Base-by-base conservation (phyloP, 2,797 vertebrate genomes). In the Sandelia bainsii region DNA sequence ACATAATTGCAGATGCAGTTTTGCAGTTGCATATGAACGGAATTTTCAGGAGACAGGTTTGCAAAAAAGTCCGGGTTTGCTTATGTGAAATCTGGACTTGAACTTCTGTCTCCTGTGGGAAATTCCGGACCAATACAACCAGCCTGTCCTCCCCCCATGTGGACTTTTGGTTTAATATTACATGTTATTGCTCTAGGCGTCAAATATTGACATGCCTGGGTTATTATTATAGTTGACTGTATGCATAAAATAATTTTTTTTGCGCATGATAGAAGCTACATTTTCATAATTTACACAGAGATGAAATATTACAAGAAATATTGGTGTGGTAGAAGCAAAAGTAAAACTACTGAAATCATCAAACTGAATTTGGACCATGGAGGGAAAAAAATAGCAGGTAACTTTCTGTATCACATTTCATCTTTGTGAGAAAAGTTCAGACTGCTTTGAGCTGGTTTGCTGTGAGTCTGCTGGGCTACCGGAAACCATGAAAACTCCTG, bases 361-460 rank as follows among this genome's bases (percentile, higher is more conserved):
- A 34, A 45, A 49, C 40, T 59, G 25, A 59, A 75, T 59, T 67
- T 22, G 20, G 59, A 52, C 51, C 51, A 5, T 1, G 44, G 45
- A 65, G 61, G 32, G 3, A 13, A 22, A 22, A 6, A 39, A 62
- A 57, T 44, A 37, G 22, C 32, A 45, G 66, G 52, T 40, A 53
- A 61, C 54, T 53, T 69, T 22, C 29, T 50, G 34, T 12, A 1
- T 29, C 61, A 52, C 52, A 50, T 64, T 74, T 70, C 42, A 63
- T 63, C 51, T 62, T 9, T 17, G 54, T 27, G 53, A 75, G 57
- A 19, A 37, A n/a, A 56, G 51, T 63, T 46, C 9, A 39, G 52
- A 17, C 46, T 57, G 59, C 49, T 75, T 17, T 51, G 32, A 49
- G 64, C 42, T 23, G 32, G 13, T 77, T 40, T 32, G 2, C 45